Evolutionary conservation across 2,797 vertebrate species (phyloP).

Genomic region (Astyanax mexicanus): DNA sequence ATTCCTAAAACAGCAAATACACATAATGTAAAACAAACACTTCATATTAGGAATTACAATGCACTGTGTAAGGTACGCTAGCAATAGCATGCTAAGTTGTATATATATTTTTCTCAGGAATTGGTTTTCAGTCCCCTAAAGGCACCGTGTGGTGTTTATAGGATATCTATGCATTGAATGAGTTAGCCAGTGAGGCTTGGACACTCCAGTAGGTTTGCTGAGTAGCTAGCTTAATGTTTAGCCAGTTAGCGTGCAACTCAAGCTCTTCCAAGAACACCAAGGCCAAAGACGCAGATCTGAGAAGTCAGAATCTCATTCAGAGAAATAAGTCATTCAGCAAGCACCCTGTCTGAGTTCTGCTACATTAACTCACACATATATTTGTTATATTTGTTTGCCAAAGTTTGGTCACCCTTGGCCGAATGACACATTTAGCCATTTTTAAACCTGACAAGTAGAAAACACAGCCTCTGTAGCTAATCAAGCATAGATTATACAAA

Average conservation of each 20-base stretch:
- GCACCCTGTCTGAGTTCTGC: constrained; percentile 11
- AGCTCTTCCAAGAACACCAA: constrained; percentile 32
- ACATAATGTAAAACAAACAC: too few relatives aligned
- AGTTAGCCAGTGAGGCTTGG: constrained; percentile 12
- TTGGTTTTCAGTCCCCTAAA: background rate
- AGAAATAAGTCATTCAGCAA: constrained; percentile 23
- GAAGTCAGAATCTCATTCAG: constrained; percentile 6
- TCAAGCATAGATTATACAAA: too few relatives aligned
- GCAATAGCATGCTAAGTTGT: too few relatives aligned
- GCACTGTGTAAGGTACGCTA: too few relatives aligned
- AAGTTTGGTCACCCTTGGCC: too few relatives aligned
- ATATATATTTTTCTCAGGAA: too few relatives aligned
- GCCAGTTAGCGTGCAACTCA: constrained; percentile 11
- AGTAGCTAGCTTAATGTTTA: constrained; percentile 37
- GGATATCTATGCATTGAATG: background rate
- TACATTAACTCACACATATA: constrained; percentile 17
- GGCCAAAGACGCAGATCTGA: background rate
- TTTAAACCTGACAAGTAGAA: too few relatives aligned
- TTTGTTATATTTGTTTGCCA: background rate
- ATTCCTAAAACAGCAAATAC: too few relatives aligned
- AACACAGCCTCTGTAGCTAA: too few relatives aligned
- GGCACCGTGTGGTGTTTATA: background rate
- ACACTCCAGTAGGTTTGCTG: background rate
- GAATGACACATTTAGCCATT: too few relatives aligned
- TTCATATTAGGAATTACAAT: too few relatives aligned